Percentiles rank a stretch among this genome's conserved stretches.
Evolutionary conservation across 2,797 vertebrate species (phyloP).

Genomic region (Sebastes steindachneri): DNA sequence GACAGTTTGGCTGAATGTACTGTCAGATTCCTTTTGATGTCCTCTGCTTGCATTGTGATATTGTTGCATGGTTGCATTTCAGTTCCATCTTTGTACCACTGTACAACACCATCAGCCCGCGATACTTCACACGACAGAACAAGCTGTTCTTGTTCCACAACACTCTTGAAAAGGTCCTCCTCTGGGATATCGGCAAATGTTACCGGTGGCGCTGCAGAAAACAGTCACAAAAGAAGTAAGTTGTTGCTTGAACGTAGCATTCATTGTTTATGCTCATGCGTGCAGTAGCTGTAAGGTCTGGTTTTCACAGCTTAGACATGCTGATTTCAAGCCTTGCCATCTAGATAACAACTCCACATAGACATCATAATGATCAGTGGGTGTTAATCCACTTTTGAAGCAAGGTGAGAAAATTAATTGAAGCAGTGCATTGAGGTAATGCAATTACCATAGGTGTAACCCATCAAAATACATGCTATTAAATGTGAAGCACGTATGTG

Average conservation of each 20-base stretch:
- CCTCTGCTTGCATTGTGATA: conserved; percentile 78
- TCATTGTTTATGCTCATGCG: conserved; percentile 18
- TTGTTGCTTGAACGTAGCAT: neutral
- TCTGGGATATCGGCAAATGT: conserved; percentile 80
- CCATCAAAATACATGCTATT: conserved; percentile 63
- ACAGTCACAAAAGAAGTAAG: conserved; percentile 23
- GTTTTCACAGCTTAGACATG: conserved; percentile 69
- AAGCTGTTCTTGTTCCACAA: conserved; percentile 83
- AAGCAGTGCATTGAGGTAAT: conserved; percentile 63
- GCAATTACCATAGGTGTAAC: conserved; percentile 25
- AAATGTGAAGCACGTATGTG: conserved; percentile 43
- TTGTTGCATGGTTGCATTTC: conserved; percentile 76
- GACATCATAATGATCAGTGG: conserved; percentile 10
- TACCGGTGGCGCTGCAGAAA: conserved; percentile 78
- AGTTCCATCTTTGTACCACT: conserved; percentile 89
- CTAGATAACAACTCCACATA: conserved; percentile 29
- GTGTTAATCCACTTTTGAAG: conserved; percentile 68
- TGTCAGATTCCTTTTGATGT: conserved; percentile 74
- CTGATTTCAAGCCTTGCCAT: conserved; percentile 63
- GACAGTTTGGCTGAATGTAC: conserved; percentile 74
- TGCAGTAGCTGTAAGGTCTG: conserved; percentile 11
- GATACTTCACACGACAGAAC: conserved; percentile 87
- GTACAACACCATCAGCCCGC: conserved; percentile 72
- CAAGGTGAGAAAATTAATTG: conserved; percentile 53
- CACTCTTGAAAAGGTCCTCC: conserved; percentile 82